phyloP scores from a whole-genome alignment of 1,140 invertebrate species.

The Leptopilina boulardi region DNA sequence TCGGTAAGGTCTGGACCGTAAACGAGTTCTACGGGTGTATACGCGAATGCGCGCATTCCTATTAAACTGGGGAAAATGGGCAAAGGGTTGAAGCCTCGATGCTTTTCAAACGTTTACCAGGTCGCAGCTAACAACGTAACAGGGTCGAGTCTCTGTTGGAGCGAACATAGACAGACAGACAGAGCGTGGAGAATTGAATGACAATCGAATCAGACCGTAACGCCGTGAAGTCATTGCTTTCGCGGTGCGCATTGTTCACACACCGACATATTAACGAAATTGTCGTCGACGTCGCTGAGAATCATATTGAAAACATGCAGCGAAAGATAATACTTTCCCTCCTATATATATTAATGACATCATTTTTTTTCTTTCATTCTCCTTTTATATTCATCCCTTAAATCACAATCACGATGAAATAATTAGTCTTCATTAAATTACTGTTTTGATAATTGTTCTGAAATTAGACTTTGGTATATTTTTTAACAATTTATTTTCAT shows the following conservation, averaged over 20 bases:
- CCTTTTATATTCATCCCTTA: too few relatives aligned
- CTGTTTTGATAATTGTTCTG: too few relatives aligned
- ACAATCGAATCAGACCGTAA: slow-evolving; percentile 70
- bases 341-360: neutral
- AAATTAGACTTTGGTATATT: too few relatives aligned
- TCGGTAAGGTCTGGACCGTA: slow-evolving; percentile 55
- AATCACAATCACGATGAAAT: too few relatives aligned
- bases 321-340: neutral
- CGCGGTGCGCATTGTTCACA: slow-evolving; percentile 38
- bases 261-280: slow-evolving; percentile 43
- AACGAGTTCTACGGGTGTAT: slow-evolving; percentile 54
- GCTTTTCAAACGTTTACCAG: slow-evolving; percentile 50
- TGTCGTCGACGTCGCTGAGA: neutral
- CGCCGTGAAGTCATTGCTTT: slow-evolving; percentile 47
- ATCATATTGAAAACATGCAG: neutral
- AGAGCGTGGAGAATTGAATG: slow-evolving; percentile 68
- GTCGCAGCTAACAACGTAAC: slow-evolving; percentile 42
- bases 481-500: too few relatives aligned
- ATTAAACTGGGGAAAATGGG: slow-evolving; percentile 54
- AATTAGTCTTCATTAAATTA: too few relatives aligned
- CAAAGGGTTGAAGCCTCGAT: slow-evolving; percentile 52
- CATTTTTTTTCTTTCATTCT: neutral
- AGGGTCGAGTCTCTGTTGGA: slow-evolving; percentile 34
- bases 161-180: slow-evolving; percentile 48
- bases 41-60: slow-evolving; percentile 48